Conservation (phyloP, 2,113 vertebrate genomes). For the Pipra filicauda region DNA sequence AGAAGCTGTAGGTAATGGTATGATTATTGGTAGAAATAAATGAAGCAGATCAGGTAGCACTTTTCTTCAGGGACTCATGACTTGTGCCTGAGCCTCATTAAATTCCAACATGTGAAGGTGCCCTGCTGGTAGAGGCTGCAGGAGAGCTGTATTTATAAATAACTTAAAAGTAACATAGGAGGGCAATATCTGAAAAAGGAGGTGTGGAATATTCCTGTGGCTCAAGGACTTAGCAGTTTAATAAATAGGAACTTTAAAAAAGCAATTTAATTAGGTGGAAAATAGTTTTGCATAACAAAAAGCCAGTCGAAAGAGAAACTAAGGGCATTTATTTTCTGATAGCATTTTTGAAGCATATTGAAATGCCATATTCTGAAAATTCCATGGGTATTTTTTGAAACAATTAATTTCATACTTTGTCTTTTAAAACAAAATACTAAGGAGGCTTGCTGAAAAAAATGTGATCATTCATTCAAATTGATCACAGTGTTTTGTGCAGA, state of each 20-base stretch:
- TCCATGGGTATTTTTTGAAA: not conserved
- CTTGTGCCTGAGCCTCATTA: conserved; percentile 68
- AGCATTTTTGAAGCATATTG: not conserved
- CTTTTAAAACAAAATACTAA: not conserved
- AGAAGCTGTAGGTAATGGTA: conserved; percentile 72
- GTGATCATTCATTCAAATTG: not conserved
- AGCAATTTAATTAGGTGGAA: conserved; percentile 63
- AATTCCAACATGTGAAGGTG: conserved; percentile 64
- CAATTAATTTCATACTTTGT: not conserved
- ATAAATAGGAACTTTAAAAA: conserved; percentile 66
- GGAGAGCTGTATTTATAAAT: conserved; percentile 64
- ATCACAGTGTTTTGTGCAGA: not conserved
- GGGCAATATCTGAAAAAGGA: conserved; percentile 36
- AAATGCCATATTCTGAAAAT: conserved; percentile 9
- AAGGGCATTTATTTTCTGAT: not conserved
- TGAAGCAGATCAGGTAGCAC: conserved; percentile 65
- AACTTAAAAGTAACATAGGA: conserved; percentile 67
- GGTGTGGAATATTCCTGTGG: not conserved
- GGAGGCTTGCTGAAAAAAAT: not conserved
- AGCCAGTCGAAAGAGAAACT: conserved; percentile 36
- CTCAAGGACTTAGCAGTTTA: conserved; percentile 65
- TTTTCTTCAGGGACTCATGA: conserved; percentile 62
- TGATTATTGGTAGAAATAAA: conserved; percentile 76
- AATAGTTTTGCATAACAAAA: conserved; percentile 54
- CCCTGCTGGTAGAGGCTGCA: conserved; percentile 41